Evolutionary conservation across 2,888 invertebrate genomes (phyloP), one percentile per base, ranked within the genome.

Genomic region (Nomada flava): DNA sequence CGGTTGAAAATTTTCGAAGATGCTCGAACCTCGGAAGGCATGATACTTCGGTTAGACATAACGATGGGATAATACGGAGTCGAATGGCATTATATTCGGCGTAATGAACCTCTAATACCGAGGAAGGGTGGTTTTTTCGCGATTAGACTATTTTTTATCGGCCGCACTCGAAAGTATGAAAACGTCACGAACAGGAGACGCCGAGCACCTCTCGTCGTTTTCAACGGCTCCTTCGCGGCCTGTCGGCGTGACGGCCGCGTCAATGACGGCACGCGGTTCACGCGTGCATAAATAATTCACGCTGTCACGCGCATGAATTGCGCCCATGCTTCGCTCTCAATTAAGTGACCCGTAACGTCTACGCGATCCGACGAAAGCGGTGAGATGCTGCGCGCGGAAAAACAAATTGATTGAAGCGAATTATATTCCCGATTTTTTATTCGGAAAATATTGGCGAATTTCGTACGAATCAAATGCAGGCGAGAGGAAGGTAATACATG

Each of bases 231-330:
- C 83, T 82, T 83, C 73, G 71, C 77, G 44, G 55, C 53, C 76
- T 72, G 73, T 79, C 71, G 79, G 76, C 74, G 78, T 75, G 79
- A 82, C 75, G 73, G 70, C 68, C 69, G 60, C 83, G 76, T 79
- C 82, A 76, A 82, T 76, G 82, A 69, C 62, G 83, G 83, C 82
- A 78, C 83, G 83, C 70, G 82, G 82, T 79, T 64, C 79, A 55
- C 70, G 69, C 77, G 86, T 65, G 79, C 82, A 87, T 88, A 83
- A 84, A 84, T 89, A 83, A 88, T 89, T 89, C 84, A 84, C 82
- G 82, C 78, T 82, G 82, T 84, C 85, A 82, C 83, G 76, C 85
- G 84, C 79, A 84, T 79, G 73, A 73, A 79, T 80, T 76, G 76
- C 78, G 78, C 69, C 52, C 76, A 68, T 62, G 82, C 77, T 71